phyloP scores from a whole-genome alignment of 2,797 vertebrate genomes.

The Peromyscus eremicus region DNA sequence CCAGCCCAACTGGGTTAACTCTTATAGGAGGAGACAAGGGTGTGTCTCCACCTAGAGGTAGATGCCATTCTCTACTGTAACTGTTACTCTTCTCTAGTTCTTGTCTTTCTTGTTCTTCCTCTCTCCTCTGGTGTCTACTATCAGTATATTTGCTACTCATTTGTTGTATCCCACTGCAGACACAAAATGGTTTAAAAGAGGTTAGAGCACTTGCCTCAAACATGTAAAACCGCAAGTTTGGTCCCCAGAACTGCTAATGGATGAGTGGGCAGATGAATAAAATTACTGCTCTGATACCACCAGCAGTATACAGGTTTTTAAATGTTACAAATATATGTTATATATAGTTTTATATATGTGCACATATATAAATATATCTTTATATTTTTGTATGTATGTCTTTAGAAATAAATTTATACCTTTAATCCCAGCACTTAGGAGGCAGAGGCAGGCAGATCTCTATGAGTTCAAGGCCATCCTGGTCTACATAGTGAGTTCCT shows the following conservation, averaged over 20 bases:
- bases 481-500: too few species aligned
- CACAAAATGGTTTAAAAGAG: background rate
- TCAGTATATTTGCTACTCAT: background rate
- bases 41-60: background rate
- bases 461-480: background rate
- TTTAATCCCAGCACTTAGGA: background rate
- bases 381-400: background rate
- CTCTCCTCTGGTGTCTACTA: background rate
- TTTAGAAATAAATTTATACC: slow-evolving; percentile 14
- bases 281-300: background rate
- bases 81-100: background rate
- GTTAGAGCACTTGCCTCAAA: background rate
- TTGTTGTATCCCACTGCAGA: background rate
- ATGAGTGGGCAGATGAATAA: background rate
- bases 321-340: background rate
- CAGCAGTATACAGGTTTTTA: background rate
- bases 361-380: background rate
- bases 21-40: background rate
- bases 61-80: background rate
- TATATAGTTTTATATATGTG: background rate
- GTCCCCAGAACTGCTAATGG: background rate
- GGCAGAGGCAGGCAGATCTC: background rate
- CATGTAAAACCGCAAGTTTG: background rate
- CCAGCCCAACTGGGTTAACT: background rate
- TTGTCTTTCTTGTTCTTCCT: background rate